Base-by-base conservation (phyloP, 2,113 vertebrate genomes). In the Indri indri region DNA sequence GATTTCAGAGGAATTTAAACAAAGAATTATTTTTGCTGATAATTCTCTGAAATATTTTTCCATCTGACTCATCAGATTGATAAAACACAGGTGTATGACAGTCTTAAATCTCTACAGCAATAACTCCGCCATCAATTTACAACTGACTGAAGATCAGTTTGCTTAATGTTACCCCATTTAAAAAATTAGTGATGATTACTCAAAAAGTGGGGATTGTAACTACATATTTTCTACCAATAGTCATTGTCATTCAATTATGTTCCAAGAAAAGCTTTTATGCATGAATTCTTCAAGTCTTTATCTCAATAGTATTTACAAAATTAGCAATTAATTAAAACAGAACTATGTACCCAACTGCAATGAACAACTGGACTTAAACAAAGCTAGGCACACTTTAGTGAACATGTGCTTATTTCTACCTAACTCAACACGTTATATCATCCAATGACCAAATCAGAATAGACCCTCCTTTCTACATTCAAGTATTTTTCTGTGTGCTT, bases 301-400 rank as follows among this genome's bases (percentile, higher is more conserved):
- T 68, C 37, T 89, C n/a, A 88, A 22, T 6, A 66, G 17, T 54
- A 68, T 83, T 95, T 92, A 37, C 25, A 42, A 23, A 97, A 83
- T 37, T 37, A 37, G 18, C 32, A 90, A 90, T 85, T 68, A 92
- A 91, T 86, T 89, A 94, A 94, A 95, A 92, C 25, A 81, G 50
- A 96, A 76, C 61, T 80, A 54, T 57, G 13, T 42, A 68, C 6
- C 30, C 66, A 89, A 68, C 6, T 57, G 6, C 40, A 87, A 65
- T 73, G 50, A 77, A 93, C 12, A 66, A 50, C 9, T 66, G 10
- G 20, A 66, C 57, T 76, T 5, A 18, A 94, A 79, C 40, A 82
- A 94, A 86, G 27, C 40, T 47, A 84, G 83, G 23, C 20, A 66
- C 25, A 14, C 17, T 25, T 86, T 50, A 54, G 73, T 54, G 80